Base-by-base conservation (phyloP, 2,888 invertebrate species). In the Agonum fuliginosum region DNA sequence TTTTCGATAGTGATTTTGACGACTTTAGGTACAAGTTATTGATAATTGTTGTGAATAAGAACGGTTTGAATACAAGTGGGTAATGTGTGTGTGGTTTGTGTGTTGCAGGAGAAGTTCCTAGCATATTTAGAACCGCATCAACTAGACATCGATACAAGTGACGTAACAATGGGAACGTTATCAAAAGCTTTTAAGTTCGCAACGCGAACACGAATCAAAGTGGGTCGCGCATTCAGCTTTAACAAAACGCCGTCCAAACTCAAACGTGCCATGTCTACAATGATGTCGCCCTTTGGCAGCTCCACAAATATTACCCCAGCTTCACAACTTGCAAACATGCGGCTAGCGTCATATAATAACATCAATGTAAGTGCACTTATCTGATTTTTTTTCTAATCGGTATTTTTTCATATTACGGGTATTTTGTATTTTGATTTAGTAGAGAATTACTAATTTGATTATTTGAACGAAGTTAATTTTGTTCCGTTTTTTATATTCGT, bases 191-290 rank as follows among this genome's bases (percentile, higher is more conserved):
- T 96, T 85, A 96, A 95, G 90, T 93, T 95, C 86, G 95, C 95
- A 46, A 92, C 94, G 79, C 91, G 94, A 83, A 95, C 95, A 74
- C 90, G 94, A 83, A 91, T 94, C 85, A 95, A 95, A 91, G 96
- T 98, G 82, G 96, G 96, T 71, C 92, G 98, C 81, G 97, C 97
- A 81, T 94, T 98, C 85, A 97, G 97, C 80, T 97, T 98, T 88
- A 97, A 96, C 87, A 96, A 97, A 88, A 97, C 98, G 24, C 97
- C 98, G 67, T 95, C 95, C 80, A 96, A 96, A 87, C 88, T 98
- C 83, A 97, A 97, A 87, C 91, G 97, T 78, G 97, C 97, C 27
- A 95, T 98, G 87, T 97, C 97, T 17, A 95, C 96, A 48, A 96
- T 97, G 93, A 96, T 97, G 91, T 94, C 94, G 81, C 96, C 97